Evolutionary conservation across 2,113 vertebrate species (phyloP).

Genomic region (Anguilla japonica): DNA sequence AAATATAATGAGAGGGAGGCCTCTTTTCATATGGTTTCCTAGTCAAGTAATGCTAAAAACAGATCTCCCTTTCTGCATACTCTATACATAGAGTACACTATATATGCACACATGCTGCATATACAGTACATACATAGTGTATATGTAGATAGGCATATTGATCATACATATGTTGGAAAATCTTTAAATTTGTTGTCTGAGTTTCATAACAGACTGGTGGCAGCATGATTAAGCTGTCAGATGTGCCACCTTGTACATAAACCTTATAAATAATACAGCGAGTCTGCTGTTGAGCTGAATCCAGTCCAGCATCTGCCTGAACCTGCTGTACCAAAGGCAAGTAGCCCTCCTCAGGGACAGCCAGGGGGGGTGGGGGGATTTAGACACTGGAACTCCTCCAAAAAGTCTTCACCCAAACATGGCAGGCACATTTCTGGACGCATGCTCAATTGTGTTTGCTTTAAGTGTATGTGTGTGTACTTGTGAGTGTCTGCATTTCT

Average conservation of each 20-base stretch:
- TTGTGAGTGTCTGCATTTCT: constrained; percentile 22
- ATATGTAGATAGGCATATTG: no score
- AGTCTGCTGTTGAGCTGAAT: constrained; percentile 25
- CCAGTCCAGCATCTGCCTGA: constrained; percentile 24
- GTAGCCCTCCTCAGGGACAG: constrained; percentile 8
- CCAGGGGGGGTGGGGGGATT: background rate
- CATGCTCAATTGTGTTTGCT: no score
- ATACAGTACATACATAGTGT: no score
- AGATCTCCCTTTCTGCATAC: no score
- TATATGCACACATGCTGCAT: no score
- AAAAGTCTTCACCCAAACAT: constrained; percentile 4
- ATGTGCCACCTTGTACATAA: constrained; percentile 28
- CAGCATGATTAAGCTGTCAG: constrained; percentile 41
- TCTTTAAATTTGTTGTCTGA: background rate
- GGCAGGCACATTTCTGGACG: background rate
- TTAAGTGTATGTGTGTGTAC: background rate
- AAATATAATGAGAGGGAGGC: no score
- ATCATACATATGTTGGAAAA: no score
- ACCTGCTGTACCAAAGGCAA: constrained; percentile 12
- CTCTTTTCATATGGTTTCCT: no score
- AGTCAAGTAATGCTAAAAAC: no score
- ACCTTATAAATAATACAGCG: constrained; percentile 39
- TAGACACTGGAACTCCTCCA: constrained; percentile 10
- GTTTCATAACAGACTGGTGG: constrained; percentile 25
- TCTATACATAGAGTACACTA: no score